phyloP scores from a whole-genome alignment of 2,113 vertebrate genomes.

The Falco punctatus region DNA sequence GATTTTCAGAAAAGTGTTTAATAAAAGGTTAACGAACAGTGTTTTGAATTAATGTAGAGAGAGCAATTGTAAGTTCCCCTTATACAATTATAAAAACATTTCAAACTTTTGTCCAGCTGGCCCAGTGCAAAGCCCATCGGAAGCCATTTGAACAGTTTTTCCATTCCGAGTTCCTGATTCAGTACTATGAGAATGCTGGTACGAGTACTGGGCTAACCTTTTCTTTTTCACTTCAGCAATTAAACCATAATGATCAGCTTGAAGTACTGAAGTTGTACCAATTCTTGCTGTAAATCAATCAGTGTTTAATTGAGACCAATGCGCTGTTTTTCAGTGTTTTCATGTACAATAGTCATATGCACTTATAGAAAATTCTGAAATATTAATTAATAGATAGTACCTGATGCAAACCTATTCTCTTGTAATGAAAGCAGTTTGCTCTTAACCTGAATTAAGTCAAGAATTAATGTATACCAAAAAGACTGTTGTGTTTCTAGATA shows the following conservation, averaged over 20 bases:
- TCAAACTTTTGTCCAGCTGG: neutral
- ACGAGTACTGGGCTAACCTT: neutral
- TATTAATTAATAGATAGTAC: slow-evolving; percentile 2
- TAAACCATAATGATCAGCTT: neutral
- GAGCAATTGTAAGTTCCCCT: neutral
- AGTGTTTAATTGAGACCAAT: neutral
- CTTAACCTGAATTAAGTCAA: neutral
- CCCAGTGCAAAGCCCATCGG: neutral
- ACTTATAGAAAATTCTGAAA: neutral
- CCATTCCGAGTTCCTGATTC: neutral
- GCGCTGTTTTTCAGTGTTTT: neutral
- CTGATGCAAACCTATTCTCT: neutral
- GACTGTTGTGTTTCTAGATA: neutral
- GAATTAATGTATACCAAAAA: neutral
- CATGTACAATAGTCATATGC: neutral
- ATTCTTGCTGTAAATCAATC: neutral
- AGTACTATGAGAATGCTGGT: neutral
- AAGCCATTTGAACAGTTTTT: neutral
- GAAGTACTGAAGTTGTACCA: neutral
- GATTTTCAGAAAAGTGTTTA: neutral
- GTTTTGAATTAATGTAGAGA: neutral
- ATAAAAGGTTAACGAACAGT: neutral
- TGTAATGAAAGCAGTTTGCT: neutral
- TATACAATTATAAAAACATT: neutral
- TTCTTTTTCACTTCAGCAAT: slow-evolving; percentile 17